Evolutionary conservation across 2,888 invertebrate genomes (phyloP).

Genomic region (Geotrupes spiniger): DNA sequence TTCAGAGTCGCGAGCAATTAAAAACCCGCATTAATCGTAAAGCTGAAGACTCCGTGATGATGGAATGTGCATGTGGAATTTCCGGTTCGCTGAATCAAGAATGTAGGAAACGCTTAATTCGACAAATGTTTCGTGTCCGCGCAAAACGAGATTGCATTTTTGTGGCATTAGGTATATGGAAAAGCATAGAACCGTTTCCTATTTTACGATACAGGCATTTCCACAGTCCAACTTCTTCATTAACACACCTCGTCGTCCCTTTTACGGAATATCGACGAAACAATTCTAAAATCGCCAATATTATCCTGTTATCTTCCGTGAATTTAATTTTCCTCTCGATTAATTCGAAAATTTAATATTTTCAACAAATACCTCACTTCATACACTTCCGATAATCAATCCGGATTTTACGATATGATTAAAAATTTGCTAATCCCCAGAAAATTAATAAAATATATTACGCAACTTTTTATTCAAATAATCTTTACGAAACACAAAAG

Average conservation of each 20-base stretch:
- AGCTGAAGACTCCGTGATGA: slow-evolving; percentile 43
- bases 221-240: background rate
- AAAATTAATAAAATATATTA: too few species aligned
- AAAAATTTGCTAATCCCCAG: too few species aligned
- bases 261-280: too few species aligned
- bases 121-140: slow-evolving; percentile 41
- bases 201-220: background rate
- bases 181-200: background rate
- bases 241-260: background rate
- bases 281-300: too few species aligned
- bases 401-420: too few species aligned
- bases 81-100: slow-evolving; percentile 47
- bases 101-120: slow-evolving; percentile 46
- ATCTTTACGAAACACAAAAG: too few species aligned
- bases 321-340: too few species aligned
- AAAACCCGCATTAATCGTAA: slow-evolving; percentile 41
- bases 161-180: slow-evolving; percentile 36
- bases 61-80: slow-evolving; percentile 49
- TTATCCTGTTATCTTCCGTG: too few species aligned
- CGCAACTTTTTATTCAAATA: too few species aligned
- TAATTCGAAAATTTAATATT: too few species aligned
- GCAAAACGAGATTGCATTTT: slow-evolving; percentile 41
- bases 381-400: too few species aligned
- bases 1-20: slow-evolving; percentile 30
- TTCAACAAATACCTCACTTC: too few species aligned